Base-by-base conservation (phyloP, 2,113 vertebrate genomes). In the Ellobius talpinus region DNA sequence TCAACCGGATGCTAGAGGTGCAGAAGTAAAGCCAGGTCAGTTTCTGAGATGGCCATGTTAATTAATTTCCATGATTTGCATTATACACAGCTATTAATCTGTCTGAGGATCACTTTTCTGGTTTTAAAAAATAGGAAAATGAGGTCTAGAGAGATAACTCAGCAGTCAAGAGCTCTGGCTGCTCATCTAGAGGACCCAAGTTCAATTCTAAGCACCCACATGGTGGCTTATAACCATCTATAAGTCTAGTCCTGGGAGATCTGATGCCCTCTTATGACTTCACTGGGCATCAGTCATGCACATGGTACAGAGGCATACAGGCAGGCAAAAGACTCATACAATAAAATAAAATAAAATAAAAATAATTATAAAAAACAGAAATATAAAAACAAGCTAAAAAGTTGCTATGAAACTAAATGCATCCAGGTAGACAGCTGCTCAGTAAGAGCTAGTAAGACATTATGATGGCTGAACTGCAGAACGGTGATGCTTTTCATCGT, bases 21-120 rank as follows among this genome's bases (percentile, higher is more conserved):
- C 16, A 66, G 13, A 79, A 82, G 65, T 26, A 17, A 90, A 90
- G 31, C 68, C 24, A 23, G 65, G 58, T 26, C 26, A 42, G 82
- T 6, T 16, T 92, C 79, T 87, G 68, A 89, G 13, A 95, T 39
- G 16, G 33, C 55, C 78, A 63, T 39, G 21, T 76, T 84, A 47
- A 7, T 82, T 68, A 58, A 92, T 91, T 92, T 91, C 61, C 21
- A 52, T 12, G n/a, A 91, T 76, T 88, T 87, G 50, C 76, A 29
- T 89, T 88, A 87, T 42, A 77, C 7, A 33, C 39, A 79, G 2
- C 66, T 65, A 86, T 94, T 79, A 70, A 63, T 95, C 66, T 92
- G 52, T 61, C 87, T 55, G 5, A 45, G 4, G 55, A 42, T 92
- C 65, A 94, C 50, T 77, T 95, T 96, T 77, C 45, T 61, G 52